A percentile compares a stretch with the other conserved stretches of the same genome.
Conservation (phyloP, 2,888 invertebrate species). For the Thecocarcelia acutangulata region DNA sequence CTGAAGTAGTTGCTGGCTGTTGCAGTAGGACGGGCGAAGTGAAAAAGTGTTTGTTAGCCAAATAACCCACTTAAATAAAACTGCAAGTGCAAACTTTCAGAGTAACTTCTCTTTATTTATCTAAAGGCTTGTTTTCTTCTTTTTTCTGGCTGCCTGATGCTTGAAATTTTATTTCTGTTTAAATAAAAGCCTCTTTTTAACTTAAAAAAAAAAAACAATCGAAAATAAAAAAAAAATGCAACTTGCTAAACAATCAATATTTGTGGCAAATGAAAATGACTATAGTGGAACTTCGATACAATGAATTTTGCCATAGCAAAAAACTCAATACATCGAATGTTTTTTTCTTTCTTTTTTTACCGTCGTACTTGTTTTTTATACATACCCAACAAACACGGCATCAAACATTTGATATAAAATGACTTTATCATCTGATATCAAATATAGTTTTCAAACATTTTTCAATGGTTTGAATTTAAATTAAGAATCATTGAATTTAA, state of each 20-base stretch:
- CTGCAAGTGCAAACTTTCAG: constrained; percentile 52
- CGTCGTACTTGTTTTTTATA: too few relatives aligned
- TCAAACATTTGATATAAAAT: too few relatives aligned
- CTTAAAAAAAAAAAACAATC: neutral
- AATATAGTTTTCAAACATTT: too few relatives aligned
- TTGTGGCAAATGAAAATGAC: constrained; percentile 34
- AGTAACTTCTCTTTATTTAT: constrained; percentile 1
- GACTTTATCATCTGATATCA: too few relatives aligned
- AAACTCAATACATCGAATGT: too few relatives aligned
- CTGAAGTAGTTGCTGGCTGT: neutral
- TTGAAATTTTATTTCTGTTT: constrained; percentile 20
- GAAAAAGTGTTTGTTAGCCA: constrained; percentile 60
- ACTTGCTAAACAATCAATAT: constrained; percentile 65
- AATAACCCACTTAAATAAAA: constrained; percentile 66
- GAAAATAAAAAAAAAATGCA: constrained; percentile 5
- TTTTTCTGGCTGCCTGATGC: neutral
- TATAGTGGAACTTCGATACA: too few relatives aligned
- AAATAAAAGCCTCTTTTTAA: neutral
- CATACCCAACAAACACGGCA: too few relatives aligned
- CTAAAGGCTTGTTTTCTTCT: neutral
- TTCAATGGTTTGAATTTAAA: too few relatives aligned
- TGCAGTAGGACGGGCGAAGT: constrained; percentile 17
- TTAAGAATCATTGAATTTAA: too few relatives aligned
- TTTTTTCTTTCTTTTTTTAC: too few relatives aligned
- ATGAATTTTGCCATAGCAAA: too few relatives aligned